Base-by-base conservation (phyloP, 2,113 vertebrate species). In the Sminthopsis crassicaudata region DNA sequence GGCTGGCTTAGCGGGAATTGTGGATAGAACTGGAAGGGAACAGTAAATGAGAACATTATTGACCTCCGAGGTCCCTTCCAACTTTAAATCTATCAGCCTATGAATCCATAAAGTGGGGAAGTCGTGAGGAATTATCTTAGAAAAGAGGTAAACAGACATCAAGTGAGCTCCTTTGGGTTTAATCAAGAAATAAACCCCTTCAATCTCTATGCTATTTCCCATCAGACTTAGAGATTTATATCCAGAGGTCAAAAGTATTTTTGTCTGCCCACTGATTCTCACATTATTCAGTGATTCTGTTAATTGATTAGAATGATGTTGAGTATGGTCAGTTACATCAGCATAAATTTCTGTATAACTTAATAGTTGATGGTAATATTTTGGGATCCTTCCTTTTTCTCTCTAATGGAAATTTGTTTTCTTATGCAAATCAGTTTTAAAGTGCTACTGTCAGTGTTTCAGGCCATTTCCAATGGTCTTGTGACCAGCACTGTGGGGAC, bases 371-470 rank as follows among this genome's bases (percentile, higher is more conserved):
- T 16, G 52, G 53, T 54, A 52, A 26, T 89, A 90, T 94, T 89
- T 94, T 90, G 50, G 76, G 52, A n/a, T 0, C 30, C 23, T 3
- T 42, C 54, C 91, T 94, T 92, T 89, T 89, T 90, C 26, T 91
- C 27, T 95, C 92, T 96, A 51, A 96, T 30, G 2, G 89, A 27
- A 90, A 90, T 50, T 91, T 95, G 91, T 93, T 94, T 88, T 27
- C 91, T 3, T 26, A 95, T 55, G 46, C 67, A 26, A 90, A 36
- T 96, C 89, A 60, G 46, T 52, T 93, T 96, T 95, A 93, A 95
- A 91, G 42, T 53, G 26, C 93, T 48, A 93, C 36, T 16, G 23
- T 84, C 9, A 51, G 50, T 51, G 50, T 51, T 51, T 51, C 50
- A 51, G 50, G 50, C 50, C 50, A 51, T 51, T 51, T 51, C 50